Evolutionary conservation across 2,888 invertebrate species (phyloP), one percentile per base, ranked within the genome.

Genomic region (Ferrisia virgata): DNA sequence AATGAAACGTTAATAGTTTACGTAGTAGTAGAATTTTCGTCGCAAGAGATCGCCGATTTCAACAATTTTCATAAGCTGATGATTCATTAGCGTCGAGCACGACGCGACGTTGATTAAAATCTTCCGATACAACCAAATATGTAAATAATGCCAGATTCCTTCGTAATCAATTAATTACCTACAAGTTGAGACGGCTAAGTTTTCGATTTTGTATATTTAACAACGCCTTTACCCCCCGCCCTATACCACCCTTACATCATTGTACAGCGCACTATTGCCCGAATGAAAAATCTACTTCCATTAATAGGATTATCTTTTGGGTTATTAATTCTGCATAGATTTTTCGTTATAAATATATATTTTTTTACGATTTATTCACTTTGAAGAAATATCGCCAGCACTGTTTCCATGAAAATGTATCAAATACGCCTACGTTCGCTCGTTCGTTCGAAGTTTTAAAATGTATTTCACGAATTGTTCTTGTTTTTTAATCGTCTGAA

Each of bases 1-100:
- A 76, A 76, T 76, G 72, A 36, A 76, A 36, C 11, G 72, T 76
- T 76, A 76, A 76, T 76, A 76, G 72, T 36, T 76, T 76, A n/a
- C 43, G 43, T 58, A 18, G 58, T 11, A 11, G 2, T 76, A 4
- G 53, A 53, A 53, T 53, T 53, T 53, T n/a, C 5, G 47, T n/a
- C 22, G 47, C 22, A 8, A 47, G 43, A 36, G 72, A n/a, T 76
- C 18, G 18, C 36, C 0, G 15, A 22, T 22, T 47, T 8, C 15
- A 36, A 76, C n/a, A 76, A 36, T 76, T 76, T 76, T 18, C 72
- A 33, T 76, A 64, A 64, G 64, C 9, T 28, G 64, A 64, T 36
- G 33, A 76, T 36, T 76, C 72, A 76, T 76, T 76, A 76, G 36
- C 36, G 72, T 76, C 8, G n/a, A 36, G 53, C 18, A 22, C 22